A percentile compares a stretch with the other conserved stretches of the same genome.
Conservation (phyloP, 2,113 vertebrate species). For the Electrona antarctica region DNA sequence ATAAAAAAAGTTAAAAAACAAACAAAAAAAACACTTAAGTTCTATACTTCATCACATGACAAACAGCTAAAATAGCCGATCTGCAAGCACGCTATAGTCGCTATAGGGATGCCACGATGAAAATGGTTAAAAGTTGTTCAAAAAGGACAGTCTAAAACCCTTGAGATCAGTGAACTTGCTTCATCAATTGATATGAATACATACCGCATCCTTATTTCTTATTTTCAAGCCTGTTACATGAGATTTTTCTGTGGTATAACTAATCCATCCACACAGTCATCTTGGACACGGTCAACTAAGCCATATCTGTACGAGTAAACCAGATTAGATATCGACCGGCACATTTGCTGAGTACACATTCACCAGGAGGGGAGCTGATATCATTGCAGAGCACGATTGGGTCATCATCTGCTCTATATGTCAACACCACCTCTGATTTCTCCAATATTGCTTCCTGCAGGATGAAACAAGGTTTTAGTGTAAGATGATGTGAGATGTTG, state of each 20-base stretch:
- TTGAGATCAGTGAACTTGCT: neutral
- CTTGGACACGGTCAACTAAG: neutral
- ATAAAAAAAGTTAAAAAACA: too few species aligned
- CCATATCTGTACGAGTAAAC: neutral
- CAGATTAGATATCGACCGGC: conserved; percentile 23
- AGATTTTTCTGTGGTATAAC: neutral
- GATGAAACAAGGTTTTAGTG: neutral
- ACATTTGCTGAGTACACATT: conserved; percentile 8
- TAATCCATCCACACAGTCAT: neutral
- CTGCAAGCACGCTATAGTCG: too few species aligned
- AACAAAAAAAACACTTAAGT: too few species aligned
- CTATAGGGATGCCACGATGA: neutral
- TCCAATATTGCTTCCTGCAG: neutral
- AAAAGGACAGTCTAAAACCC: too few species aligned
- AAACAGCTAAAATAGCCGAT: too few species aligned
- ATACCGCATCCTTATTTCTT: neutral
- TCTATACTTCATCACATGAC: too few species aligned
- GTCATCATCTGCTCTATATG: conserved; percentile 2
- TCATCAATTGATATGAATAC: neutral
- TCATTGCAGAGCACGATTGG: neutral
- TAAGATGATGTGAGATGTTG: neutral
- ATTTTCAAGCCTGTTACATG: neutral
- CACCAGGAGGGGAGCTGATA: neutral
- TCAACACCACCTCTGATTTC: neutral
- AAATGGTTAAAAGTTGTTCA: neutral